Percentiles rank a stretch among this genome's conserved stretches.
Conservation (phyloP, 2,888 invertebrate species). For the Agrilus biguttatus region DNA sequence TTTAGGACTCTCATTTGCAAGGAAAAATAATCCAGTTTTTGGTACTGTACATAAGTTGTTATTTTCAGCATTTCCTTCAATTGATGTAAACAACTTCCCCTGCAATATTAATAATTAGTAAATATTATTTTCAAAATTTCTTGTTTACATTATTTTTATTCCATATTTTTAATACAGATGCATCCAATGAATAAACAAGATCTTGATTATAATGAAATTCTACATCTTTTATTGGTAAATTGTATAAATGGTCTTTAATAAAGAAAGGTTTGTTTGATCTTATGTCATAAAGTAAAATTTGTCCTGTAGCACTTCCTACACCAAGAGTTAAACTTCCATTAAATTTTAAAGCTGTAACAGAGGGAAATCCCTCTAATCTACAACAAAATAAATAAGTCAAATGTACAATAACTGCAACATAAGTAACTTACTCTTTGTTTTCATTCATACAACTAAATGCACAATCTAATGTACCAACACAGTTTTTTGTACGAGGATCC, state of each 20-base stretch:
- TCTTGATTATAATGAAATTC: conserved; percentile 71
- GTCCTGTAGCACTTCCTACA: conserved; percentile 89
- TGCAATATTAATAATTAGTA: conserved; percentile 25
- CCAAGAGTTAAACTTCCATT: conserved; percentile 64
- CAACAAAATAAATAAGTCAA: conserved; percentile 14
- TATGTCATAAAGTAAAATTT: conserved; percentile 88
- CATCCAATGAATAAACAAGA: conserved; percentile 79
- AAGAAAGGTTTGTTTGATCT: conserved; percentile 77
- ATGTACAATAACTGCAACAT: not conserved
- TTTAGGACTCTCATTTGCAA: conserved; percentile 90
- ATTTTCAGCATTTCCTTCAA: conserved; percentile 73
- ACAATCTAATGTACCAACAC: conserved; percentile 74
- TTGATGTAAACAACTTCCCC: conserved; percentile 88
- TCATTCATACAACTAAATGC: conserved; percentile 48
- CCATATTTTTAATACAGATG: conserved; percentile 82
- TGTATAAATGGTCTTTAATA: conserved; percentile 91
- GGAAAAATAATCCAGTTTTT: conserved; percentile 78
- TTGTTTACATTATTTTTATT: conserved; percentile 58
- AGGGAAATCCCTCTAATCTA: conserved; percentile 51
- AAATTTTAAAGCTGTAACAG: conserved; percentile 65
- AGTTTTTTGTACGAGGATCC: conserved; percentile 74
- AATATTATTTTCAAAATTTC: not conserved
- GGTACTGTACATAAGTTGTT: conserved; percentile 90
- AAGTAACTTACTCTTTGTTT: conserved; percentile 35
- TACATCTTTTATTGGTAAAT: conserved; percentile 76